These are phyloP conservation scores for Resseliella maxima DNA, from an alignment of 2,888 invertebrate genomes.

Conservation along the genomic window DNA sequence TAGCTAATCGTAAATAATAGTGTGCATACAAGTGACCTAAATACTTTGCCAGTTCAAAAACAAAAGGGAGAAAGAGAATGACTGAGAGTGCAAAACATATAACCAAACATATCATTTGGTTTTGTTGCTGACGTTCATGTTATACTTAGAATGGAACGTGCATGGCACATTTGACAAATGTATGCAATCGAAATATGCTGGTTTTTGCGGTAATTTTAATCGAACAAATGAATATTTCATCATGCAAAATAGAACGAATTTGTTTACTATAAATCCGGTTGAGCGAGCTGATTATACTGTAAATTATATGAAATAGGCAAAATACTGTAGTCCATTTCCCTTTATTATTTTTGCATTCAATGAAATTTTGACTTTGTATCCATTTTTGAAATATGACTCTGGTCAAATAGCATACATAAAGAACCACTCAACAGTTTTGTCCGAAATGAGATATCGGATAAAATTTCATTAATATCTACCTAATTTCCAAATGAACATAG, in stretches of 20 bases:
- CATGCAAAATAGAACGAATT: background rate
- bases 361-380: background rate
- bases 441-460: too few species aligned
- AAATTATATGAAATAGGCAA: conserved; percentile 3
- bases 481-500: too few species aligned
- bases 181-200: background rate
- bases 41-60: background rate
- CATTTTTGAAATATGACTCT: background rate
- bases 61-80: background rate
- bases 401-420: background rate
- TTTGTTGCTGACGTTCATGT: conserved; percentile 21
- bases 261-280: conserved; percentile 9
- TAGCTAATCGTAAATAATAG: conserved; percentile 41
- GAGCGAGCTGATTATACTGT: background rate
- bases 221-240: background rate
- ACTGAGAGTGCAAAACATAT: background rate
- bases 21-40: conserved; percentile 40
- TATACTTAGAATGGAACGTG: background rate
- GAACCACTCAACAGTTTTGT: background rate
- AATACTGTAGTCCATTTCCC: background rate
- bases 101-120: background rate
- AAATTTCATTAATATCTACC: too few species aligned
- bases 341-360: background rate
- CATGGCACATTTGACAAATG: conserved; percentile 6
- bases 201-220: background rate